Percentiles rank a stretch among this genome's conserved stretches.
Conservation (phyloP, 2,113 vertebrate species). For the Chaetodon trifascialis region DNA sequence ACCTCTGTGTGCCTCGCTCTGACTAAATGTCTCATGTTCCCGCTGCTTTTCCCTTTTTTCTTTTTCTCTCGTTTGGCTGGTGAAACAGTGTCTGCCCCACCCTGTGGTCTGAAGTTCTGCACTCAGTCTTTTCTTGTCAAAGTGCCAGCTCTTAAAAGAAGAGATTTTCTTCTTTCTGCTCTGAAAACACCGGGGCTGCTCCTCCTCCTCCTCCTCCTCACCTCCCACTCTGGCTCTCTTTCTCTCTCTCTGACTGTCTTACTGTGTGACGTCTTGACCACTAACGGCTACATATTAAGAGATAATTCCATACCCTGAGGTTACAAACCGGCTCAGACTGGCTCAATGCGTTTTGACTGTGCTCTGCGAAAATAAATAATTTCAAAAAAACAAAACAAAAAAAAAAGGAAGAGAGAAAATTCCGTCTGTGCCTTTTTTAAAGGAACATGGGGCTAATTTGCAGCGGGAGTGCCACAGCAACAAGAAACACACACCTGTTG, state of each 20-base stretch:
- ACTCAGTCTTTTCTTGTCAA: slow-evolving; percentile 80
- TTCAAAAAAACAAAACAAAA: slow-evolving; percentile 29
- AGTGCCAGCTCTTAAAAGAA: slow-evolving; percentile 82
- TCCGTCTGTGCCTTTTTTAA: slow-evolving; percentile 82
- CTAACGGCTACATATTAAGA: slow-evolving; percentile 85
- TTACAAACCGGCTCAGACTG: slow-evolving; percentile 91
- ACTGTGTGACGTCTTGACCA: slow-evolving; percentile 81
- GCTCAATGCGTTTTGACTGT: slow-evolving; percentile 79
- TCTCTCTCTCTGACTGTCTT: slow-evolving; percentile 58
- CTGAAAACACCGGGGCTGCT: slow-evolving; percentile 66
- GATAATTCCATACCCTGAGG: slow-evolving; percentile 84
- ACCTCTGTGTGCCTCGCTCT: slow-evolving; percentile 54
- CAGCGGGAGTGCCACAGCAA: slow-evolving; percentile 42
- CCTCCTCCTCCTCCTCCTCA: slow-evolving; percentile 28
- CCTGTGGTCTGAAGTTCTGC: slow-evolving; percentile 84
- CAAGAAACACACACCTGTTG: slow-evolving; percentile 21
- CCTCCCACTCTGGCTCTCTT: slow-evolving; percentile 24
- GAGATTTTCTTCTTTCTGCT: slow-evolving; percentile 82
- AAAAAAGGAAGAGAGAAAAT: slow-evolving; percentile 13
- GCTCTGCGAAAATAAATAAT: slow-evolving; percentile 85
- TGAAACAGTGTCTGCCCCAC: slow-evolving; percentile 82
- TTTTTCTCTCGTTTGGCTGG: slow-evolving; percentile 65
- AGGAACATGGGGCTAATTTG: slow-evolving; percentile 76
- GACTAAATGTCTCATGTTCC: slow-evolving; percentile 63
- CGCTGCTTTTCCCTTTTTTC: slow-evolving; percentile 49